A percentile compares a stretch with the other conserved stretches of the same genome.
Evolutionary conservation across 1,140 invertebrate genomes (phyloP).

Genomic region (Zophobas atratus): DNA sequence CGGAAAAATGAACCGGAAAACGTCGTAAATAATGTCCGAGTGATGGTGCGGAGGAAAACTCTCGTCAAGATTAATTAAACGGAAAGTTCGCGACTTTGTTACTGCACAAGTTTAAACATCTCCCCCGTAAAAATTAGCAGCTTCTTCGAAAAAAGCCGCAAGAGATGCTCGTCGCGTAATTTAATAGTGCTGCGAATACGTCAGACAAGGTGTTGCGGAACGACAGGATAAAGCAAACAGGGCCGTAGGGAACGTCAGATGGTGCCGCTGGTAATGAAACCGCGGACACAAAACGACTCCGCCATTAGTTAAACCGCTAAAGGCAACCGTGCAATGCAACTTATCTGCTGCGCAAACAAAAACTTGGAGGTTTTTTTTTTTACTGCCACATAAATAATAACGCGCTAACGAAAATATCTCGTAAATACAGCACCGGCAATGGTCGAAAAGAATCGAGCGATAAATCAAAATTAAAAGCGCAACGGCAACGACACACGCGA

Average conservation of each 20-base stretch:
- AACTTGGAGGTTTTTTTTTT: neutral
- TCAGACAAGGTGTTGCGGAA: conserved; percentile 33
- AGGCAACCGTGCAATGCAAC: conserved; percentile 11
- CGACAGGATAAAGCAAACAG: conserved; percentile 50
- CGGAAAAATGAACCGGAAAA: conserved; percentile 34
- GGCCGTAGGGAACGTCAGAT: conserved; percentile 48
- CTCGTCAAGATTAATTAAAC: conserved; percentile 19
- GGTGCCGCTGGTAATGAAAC: conserved; percentile 52
- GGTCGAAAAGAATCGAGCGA: neutral
- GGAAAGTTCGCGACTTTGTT: neutral
- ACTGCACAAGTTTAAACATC: neutral
- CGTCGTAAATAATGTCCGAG: conserved; percentile 24
- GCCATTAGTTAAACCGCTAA: conserved; percentile 31
- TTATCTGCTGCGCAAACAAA: conserved; percentile 2
- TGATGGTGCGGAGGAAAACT: neutral
- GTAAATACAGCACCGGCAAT: neutral
- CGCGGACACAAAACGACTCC: conserved; percentile 46
- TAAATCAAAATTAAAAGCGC: conserved; percentile 8
- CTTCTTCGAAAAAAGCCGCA: conserved; percentile 3
- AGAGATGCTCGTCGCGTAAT: conserved; percentile 20
- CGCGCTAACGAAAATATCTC: neutral
- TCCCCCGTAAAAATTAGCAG: neutral
- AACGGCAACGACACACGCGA: neutral
- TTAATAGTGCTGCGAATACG: conserved; percentile 11
- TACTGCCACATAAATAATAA: conserved; percentile 9